phyloP scores from a whole-genome alignment of 2,888 invertebrate species.

The Dicranocentrus wangi region DNA sequence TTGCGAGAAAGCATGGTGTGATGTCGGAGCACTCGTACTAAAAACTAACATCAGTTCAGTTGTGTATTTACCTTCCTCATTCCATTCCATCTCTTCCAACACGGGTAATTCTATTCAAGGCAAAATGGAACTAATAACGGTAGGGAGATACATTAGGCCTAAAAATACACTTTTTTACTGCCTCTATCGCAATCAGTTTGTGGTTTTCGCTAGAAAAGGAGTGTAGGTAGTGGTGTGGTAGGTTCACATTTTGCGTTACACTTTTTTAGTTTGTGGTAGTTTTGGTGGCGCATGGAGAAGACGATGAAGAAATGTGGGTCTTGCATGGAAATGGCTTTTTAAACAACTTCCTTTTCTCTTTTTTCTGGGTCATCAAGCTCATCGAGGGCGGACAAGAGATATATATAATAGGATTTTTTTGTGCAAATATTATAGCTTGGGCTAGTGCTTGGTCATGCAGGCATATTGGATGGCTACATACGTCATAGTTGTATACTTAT shows the following conservation, averaged over 20 bases:
- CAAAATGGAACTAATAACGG: conserved; percentile 36
- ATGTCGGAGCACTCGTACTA: too few relatives aligned
- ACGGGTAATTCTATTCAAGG: conserved; percentile 47
- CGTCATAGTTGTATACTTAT: too few relatives aligned
- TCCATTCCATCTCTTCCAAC: background rate
- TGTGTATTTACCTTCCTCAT: conserved; percentile 24
- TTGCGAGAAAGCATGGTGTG: too few relatives aligned
- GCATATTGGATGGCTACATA: too few relatives aligned
- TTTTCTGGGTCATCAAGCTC: conserved; percentile 52
- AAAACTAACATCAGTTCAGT: too few relatives aligned
- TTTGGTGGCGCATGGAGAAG: conserved; percentile 1
- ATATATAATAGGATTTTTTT: conserved; percentile 8
- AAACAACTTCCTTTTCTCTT: conserved; percentile 50
- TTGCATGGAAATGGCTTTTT: conserved; percentile 58
- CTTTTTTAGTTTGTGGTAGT: conserved; percentile 6
- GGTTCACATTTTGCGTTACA: background rate
- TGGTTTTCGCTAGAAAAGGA: too few relatives aligned
- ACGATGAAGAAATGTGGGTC: conserved; percentile 38
- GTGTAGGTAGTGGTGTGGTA: background rate
- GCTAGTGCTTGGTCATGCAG: too few relatives aligned
- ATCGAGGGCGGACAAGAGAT: conserved; percentile 33
- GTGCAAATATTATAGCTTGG: background rate
- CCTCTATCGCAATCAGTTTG: background rate
- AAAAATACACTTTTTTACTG: conserved; percentile 24
- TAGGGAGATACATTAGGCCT: conserved; percentile 21